Evolutionary conservation across 2,888 invertebrate genomes (phyloP).

Genomic region (Bedellia somnulentella): DNA sequence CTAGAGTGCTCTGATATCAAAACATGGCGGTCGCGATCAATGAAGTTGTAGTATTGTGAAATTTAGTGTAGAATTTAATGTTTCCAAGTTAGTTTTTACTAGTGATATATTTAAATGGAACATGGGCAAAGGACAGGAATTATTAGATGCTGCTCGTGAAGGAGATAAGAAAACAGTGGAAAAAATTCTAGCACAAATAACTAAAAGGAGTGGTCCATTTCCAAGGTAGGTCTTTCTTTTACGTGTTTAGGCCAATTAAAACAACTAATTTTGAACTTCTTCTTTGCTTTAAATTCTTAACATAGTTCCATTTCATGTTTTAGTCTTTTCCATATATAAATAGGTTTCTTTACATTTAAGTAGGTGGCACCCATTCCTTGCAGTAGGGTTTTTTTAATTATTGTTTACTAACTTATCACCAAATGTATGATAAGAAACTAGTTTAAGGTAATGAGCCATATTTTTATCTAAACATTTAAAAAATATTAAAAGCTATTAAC

Average conservation of each 20-base stretch:
- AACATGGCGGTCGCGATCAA: constrained; percentile 79
- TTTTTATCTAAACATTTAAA: too few relatives aligned
- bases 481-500: too few relatives aligned
- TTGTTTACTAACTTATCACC: constrained; percentile 16
- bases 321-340: too few relatives aligned
- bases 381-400: not conserved
- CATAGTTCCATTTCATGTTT: too few relatives aligned
- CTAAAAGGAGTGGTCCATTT: constrained; percentile 90
- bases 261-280: constrained; percentile 1
- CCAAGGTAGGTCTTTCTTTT: constrained; percentile 73
- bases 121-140: constrained; percentile 97
- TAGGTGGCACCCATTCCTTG: too few relatives aligned
- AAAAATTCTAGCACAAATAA: constrained; percentile 85
- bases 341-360: too few relatives aligned
- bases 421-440: constrained; percentile 12
- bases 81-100: too few relatives aligned
- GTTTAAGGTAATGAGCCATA: not conserved
- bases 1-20: constrained; percentile 55
- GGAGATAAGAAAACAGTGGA: constrained; percentile 88
- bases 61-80: constrained; percentile 55
- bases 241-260: constrained; percentile 22
- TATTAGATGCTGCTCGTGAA: constrained; percentile 92
- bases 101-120: constrained; percentile 44
- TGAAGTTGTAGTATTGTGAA: constrained; percentile 66
- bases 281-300: too few relatives aligned